phyloP scores from a whole-genome alignment of 92 coral and sea anemone species.

The Desmophyllum pertusum region DNA sequence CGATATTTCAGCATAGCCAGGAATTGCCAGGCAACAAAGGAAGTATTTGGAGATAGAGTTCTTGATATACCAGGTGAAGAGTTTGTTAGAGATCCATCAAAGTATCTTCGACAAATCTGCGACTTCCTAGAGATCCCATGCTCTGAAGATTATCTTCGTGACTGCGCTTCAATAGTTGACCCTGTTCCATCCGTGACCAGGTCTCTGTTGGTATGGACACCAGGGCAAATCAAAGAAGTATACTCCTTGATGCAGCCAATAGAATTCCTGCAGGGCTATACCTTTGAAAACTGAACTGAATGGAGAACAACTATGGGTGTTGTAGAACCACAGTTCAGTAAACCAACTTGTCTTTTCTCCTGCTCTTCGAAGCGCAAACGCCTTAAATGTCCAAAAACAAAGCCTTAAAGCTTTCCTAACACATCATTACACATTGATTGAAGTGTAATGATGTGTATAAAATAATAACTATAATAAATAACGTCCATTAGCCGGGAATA shows the following conservation, averaged over 20 bases:
- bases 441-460: too few relatives aligned
- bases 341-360: too few relatives aligned
- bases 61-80: neutral
- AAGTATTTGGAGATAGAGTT: neutral
- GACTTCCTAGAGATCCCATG: neutral
- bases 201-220: neutral
- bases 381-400: too few relatives aligned
- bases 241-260: neutral
- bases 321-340: too few relatives aligned
- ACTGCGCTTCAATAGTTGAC: neutral
- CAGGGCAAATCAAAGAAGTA: neutral
- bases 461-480: too few relatives aligned
- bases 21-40: neutral
- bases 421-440: too few relatives aligned
- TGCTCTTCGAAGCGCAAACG: too few relatives aligned
- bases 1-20: neutral
- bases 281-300: neutral
- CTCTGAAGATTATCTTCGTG: neutral
- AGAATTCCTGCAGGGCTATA: neutral
- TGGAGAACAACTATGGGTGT: neutral
- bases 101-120: neutral
- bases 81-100: neutral
- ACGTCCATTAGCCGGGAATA: too few relatives aligned
- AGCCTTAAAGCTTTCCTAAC: too few relatives aligned
- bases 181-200: constrained; percentile 1